These are phyloP conservation scores for Tinea trinotella DNA, from an alignment of 2,888 invertebrate genomes.

Conservation along the genomic window DNA sequence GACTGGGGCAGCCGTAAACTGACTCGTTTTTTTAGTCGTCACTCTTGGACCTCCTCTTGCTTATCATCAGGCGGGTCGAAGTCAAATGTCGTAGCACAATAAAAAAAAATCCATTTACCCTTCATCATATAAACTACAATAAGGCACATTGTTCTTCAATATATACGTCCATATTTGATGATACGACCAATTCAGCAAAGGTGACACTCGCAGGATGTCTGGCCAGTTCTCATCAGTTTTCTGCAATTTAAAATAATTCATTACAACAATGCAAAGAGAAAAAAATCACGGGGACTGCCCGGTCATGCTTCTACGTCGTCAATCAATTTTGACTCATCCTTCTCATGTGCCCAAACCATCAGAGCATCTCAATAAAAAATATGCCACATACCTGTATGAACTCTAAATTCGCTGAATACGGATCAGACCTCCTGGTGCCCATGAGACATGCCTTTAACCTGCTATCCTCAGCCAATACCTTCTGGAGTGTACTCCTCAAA, in stretches of 20 bases:
- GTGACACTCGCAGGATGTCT: constrained; percentile 87
- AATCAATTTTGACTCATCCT: background rate
- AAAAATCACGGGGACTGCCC: no score
- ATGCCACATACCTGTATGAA: constrained; percentile 77
- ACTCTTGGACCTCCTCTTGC: no score
- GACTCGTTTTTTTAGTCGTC: no score
- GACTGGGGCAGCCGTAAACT: no score
- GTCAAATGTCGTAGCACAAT: no score
- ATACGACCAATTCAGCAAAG: constrained; percentile 94
- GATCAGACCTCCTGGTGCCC: constrained; percentile 93
- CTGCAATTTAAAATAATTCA: constrained; percentile 45
- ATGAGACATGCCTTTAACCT: constrained; percentile 88
- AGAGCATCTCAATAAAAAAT: no score
- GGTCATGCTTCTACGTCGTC: no score
- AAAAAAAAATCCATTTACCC: constrained; percentile 81
- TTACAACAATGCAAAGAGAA: no score
- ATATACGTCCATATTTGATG: constrained; percentile 94
- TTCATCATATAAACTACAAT: constrained; percentile 90
- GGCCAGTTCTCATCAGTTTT: constrained; percentile 95
- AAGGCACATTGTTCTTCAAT: constrained; percentile 83
- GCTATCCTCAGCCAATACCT: constrained; percentile 70
- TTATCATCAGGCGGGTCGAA: no score
- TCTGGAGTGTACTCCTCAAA: constrained; percentile 79
- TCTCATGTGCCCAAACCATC: no score
- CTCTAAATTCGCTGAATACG: constrained; percentile 78